Evolutionary conservation across 2,888 invertebrate genomes (phyloP).

Genomic region (Physocephala rufipes): DNA sequence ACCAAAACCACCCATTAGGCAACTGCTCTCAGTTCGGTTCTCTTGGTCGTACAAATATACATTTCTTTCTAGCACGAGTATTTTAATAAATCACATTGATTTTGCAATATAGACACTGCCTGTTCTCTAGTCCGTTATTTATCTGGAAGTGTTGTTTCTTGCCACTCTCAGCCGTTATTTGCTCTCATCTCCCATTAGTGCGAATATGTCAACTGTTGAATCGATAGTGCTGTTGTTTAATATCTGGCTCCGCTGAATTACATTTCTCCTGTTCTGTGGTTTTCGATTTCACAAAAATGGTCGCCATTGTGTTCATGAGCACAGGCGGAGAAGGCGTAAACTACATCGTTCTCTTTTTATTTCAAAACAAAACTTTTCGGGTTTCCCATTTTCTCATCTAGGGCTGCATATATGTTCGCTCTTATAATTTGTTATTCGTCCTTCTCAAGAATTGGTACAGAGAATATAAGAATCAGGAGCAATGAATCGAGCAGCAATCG

Average conservation of each 20-base stretch:
- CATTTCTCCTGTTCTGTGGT: conserved; percentile 20
- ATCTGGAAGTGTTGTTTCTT: not conserved
- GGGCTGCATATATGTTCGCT: not conserved
- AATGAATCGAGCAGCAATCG: too few species aligned
- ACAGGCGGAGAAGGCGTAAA: conserved; percentile 11
- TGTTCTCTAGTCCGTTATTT: too few species aligned
- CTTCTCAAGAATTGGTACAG: too few species aligned
- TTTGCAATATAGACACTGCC: too few species aligned
- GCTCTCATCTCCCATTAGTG: not conserved
- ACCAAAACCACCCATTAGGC: too few species aligned
- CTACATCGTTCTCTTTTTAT: not conserved
- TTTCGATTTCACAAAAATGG: conserved; percentile 23
- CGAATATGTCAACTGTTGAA: not conserved
- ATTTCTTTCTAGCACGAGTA: too few species aligned
- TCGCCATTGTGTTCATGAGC: conserved; percentile 7
- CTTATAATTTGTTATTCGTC: conserved; percentile 26
- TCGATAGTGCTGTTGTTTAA: conserved; percentile 6
- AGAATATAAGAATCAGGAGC: too few species aligned
- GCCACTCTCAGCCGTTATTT: not conserved
- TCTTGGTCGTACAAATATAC: too few species aligned
- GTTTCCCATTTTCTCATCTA: not conserved
- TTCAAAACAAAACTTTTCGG: too few species aligned
- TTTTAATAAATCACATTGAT: too few species aligned
- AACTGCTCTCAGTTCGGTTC: too few species aligned
- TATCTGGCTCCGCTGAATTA: conserved; percentile 1